Evolutionary conservation across 2,113 vertebrate genomes (phyloP).

Genomic region (Leptodactylus fuscus): DNA sequence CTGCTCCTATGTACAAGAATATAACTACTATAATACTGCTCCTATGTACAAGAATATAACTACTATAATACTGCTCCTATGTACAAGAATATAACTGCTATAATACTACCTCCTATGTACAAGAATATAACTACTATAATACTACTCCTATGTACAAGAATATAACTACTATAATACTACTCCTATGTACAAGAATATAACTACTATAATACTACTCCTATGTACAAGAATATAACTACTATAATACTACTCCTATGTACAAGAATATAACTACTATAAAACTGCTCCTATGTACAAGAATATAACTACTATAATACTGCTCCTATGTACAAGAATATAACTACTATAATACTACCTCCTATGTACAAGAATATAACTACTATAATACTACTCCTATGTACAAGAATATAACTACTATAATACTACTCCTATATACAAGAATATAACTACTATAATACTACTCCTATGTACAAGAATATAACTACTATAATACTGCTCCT

Average conservation of each 20-base stretch:
- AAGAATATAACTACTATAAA: constrained; percentile 3
- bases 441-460: neutral
- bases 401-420: constrained; percentile 16
- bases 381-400: neutral
- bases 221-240: neutral
- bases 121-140: constrained; percentile 13
- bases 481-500: constrained; percentile 9
- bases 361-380: too few relatives aligned
- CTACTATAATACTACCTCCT: too few relatives aligned
- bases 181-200: constrained; percentile 8
- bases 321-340: too few relatives aligned
- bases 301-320: too few relatives aligned
- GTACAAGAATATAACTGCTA: neutral
- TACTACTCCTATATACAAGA: neutral
- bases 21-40: constrained; percentile 7
- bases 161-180: constrained; percentile 6
- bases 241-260: neutral
- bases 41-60: neutral
- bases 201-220: neutral
- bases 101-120: too few relatives aligned
- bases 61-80: constrained; percentile 5
- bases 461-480: neutral
- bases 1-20: neutral
- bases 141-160: constrained; percentile 5
- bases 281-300: neutral